phyloP scores from a whole-genome alignment of 2,113 vertebrate species.

The Gorsachius goisagi region DNA sequence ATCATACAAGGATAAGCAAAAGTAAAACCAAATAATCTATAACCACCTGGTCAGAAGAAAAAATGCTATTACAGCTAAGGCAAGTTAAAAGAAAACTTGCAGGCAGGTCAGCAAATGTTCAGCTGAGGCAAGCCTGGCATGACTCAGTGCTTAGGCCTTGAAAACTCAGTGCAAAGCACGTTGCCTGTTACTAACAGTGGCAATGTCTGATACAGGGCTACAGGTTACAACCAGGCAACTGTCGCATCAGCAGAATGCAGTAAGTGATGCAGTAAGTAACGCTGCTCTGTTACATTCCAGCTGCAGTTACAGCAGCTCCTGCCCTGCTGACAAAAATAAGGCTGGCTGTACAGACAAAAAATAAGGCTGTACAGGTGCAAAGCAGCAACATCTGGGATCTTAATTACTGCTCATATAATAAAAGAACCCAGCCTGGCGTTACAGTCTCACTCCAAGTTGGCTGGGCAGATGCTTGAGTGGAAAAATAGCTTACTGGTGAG shows the following conservation, averaged over 20 bases:
- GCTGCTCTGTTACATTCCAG: background rate
- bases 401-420: background rate
- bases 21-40: background rate
- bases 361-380: background rate
- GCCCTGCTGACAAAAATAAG: background rate
- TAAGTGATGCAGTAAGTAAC: background rate
- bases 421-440: background rate
- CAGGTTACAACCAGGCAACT: background rate
- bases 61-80: background rate
- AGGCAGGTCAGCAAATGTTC: background rate
- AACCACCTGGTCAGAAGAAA: background rate
- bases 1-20: background rate
- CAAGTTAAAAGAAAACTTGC: background rate
- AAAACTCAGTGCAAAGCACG: background rate
- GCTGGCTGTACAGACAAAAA: background rate
- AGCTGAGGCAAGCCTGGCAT: background rate
- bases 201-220: background rate
- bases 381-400: background rate
- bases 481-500: slow-evolving; percentile 24
- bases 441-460: background rate
- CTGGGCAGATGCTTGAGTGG: background rate
- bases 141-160: background rate
- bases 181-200: background rate
- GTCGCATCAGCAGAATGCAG: background rate
- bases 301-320: background rate